Conservation (phyloP, 2,113 vertebrate species). For the Hippocampus abdominalis region DNA sequence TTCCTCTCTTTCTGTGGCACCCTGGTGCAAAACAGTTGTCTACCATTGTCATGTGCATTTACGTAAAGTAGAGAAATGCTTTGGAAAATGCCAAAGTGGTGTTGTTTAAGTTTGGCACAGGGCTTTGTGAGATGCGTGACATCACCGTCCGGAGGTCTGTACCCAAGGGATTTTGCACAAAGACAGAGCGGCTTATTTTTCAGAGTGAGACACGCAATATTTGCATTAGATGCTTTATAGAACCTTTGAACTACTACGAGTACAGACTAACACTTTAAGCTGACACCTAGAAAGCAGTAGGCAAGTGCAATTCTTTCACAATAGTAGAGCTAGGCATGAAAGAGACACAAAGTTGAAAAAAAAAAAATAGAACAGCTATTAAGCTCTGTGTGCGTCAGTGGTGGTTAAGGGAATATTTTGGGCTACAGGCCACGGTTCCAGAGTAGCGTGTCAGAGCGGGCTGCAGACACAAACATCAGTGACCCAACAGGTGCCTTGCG, state of each 20-base stretch:
- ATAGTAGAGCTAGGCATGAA: conserved; percentile 59
- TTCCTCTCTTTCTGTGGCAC: too few relatives aligned
- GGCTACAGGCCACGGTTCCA: conserved; percentile 59
- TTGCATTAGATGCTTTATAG: conserved; percentile 44
- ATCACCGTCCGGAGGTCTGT: conserved; percentile 8
- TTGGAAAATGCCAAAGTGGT: too few relatives aligned
- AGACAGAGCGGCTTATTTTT: conserved; percentile 54
- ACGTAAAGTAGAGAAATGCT: too few relatives aligned
- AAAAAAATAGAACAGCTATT: conserved; percentile 42
- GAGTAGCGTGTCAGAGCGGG: conserved; percentile 63
- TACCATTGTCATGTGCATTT: too few relatives aligned
- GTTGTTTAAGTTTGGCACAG: too few relatives aligned
- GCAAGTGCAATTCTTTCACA: conserved; percentile 42
- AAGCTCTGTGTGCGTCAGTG: conserved; percentile 67
- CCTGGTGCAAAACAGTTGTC: too few relatives aligned
- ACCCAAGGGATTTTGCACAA: conserved; percentile 47
- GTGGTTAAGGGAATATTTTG: conserved; percentile 63
- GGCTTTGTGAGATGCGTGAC: too few relatives aligned
- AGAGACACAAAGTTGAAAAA: conserved; percentile 57
- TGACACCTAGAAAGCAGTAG: conserved; percentile 38
- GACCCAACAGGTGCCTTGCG: conserved; percentile 46
- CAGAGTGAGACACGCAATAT: conserved; percentile 47
- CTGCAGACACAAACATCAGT: conserved; percentile 37
- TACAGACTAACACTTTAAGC: conserved; percentile 40
- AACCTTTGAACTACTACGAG: conserved; percentile 47